Conservation (phyloP, 1,140 invertebrate species). For the Neuroterus valhalla region DNA sequence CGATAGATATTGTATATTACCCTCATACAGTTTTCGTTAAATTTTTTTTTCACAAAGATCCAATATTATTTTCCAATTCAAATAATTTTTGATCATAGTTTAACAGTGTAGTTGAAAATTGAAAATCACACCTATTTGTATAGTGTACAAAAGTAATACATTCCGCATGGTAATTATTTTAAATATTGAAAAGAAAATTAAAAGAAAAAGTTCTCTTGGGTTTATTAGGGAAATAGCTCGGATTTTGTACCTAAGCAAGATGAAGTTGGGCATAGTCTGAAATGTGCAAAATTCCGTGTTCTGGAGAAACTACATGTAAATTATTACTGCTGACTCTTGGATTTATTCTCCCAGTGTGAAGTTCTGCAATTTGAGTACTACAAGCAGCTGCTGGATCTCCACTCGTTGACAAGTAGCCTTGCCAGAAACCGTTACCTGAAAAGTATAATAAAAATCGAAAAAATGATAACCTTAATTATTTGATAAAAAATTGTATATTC, state of each 20-base stretch:
- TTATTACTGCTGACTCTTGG: slow-evolving; percentile 70
- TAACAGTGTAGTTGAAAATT: too few relatives aligned
- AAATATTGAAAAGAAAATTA: too few relatives aligned
- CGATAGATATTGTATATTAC: too few relatives aligned
- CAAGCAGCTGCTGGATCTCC: slow-evolving; percentile 81
- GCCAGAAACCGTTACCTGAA: slow-evolving; percentile 70
- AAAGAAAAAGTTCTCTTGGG: too few relatives aligned
- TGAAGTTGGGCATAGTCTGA: slow-evolving; percentile 72
- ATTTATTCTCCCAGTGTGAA: slow-evolving; percentile 78
- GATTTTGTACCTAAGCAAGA: slow-evolving; percentile 62
- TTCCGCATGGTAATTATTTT: too few relatives aligned
- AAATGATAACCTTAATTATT: background rate
- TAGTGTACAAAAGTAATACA: too few relatives aligned
- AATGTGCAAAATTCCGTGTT: slow-evolving; percentile 75
- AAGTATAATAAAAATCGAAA: background rate
- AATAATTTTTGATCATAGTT: too few relatives aligned
- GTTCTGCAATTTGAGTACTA: slow-evolving; percentile 76
- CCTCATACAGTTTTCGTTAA: too few relatives aligned
- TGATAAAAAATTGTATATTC: slow-evolving; percentile 12
- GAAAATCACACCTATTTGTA: too few relatives aligned
- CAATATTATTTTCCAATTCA: too few relatives aligned
- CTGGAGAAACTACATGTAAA: slow-evolving; percentile 73
- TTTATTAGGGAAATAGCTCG: too few relatives aligned
- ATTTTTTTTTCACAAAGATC: too few relatives aligned
- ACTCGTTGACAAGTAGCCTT: slow-evolving; percentile 66